A percentile compares a stretch with the other conserved stretches of the same genome.
Evolutionary conservation across 2,797 vertebrate species (phyloP).

Genomic region (Falco concolor): DNA sequence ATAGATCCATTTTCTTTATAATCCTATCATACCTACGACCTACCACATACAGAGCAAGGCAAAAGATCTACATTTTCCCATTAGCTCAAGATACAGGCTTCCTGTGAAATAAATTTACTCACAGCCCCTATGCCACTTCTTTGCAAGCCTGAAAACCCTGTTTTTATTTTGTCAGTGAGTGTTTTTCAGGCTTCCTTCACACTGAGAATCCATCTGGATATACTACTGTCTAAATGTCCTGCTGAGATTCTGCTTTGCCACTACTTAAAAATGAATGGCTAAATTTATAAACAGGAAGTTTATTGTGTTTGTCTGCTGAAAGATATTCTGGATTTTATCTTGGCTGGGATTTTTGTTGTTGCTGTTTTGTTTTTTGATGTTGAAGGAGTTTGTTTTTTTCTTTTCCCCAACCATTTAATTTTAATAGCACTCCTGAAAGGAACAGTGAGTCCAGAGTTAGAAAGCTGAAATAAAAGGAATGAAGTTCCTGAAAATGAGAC

Average conservation of each 20-base stretch:
- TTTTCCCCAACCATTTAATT: neutral
- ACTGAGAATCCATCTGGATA: constrained; percentile 77
- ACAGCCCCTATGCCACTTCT: constrained; percentile 17
- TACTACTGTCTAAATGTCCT: constrained; percentile 66
- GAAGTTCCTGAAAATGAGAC: neutral
- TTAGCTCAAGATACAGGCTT: constrained; percentile 53
- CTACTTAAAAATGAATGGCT: constrained; percentile 62
- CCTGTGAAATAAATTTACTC: constrained; percentile 61
- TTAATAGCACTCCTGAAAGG: neutral
- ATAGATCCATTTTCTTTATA: constrained; percentile 76
- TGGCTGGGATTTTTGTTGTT: neutral
- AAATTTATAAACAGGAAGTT: constrained; percentile 43
- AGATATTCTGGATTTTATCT: neutral
- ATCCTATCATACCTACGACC: constrained; percentile 65
- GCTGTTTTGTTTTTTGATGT: neutral
- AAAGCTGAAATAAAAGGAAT: neutral
- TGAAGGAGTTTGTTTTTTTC: neutral
- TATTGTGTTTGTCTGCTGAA: constrained; percentile 21
- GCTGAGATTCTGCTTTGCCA: constrained; percentile 67
- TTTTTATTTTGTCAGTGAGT: constrained; percentile 60
- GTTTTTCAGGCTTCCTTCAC: constrained; percentile 73
- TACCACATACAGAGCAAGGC: constrained; percentile 58
- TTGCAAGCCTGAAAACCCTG: constrained; percentile 48
- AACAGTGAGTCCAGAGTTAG: neutral
- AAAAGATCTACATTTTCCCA: constrained; percentile 55